phyloP scores from a whole-genome alignment of 2,888 invertebrate genomes.

The Diplolepis rosae region DNA sequence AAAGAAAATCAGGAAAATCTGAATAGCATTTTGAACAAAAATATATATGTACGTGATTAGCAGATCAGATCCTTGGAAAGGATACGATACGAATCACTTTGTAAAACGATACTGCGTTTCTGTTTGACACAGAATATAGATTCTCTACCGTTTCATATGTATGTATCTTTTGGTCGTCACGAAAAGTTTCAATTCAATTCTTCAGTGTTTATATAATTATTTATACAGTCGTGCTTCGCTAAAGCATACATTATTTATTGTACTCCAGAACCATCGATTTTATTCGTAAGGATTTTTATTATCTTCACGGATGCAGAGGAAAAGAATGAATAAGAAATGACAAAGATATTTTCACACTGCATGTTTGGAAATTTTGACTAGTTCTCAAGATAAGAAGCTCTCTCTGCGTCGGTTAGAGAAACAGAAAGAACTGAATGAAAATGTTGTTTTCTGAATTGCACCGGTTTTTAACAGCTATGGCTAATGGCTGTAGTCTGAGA shows the following conservation, averaged over 20 bases:
- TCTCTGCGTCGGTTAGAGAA: background rate
- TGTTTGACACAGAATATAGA: background rate
- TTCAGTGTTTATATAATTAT: slow-evolving; percentile 43
- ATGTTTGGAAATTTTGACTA: background rate
- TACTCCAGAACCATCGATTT: slow-evolving; percentile 12
- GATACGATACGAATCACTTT: no score
- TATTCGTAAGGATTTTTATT: slow-evolving; percentile 2
- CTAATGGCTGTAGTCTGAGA: slow-evolving; percentile 2
- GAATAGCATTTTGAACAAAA: slow-evolving; percentile 3
- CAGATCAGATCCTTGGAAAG: background rate
- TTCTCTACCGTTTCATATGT: slow-evolving; percentile 45
- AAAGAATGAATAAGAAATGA: background rate
- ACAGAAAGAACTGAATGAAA: slow-evolving; percentile 11
- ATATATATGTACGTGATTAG: background rate
- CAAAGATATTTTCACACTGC: background rate
- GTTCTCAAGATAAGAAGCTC: background rate
- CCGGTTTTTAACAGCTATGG: slow-evolving; percentile 8
- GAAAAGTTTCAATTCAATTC: slow-evolving; percentile 44
- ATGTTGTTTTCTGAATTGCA: background rate
- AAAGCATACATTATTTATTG: slow-evolving; percentile 45
- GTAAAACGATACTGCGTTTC: background rate
- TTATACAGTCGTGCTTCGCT: slow-evolving; percentile 41
- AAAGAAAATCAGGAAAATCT: background rate
- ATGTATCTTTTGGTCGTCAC: slow-evolving; percentile 46
- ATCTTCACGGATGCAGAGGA: slow-evolving; percentile 2